Conservation (phyloP, 2,113 vertebrate species). For the Ophthalmolycus amberensis region DNA sequence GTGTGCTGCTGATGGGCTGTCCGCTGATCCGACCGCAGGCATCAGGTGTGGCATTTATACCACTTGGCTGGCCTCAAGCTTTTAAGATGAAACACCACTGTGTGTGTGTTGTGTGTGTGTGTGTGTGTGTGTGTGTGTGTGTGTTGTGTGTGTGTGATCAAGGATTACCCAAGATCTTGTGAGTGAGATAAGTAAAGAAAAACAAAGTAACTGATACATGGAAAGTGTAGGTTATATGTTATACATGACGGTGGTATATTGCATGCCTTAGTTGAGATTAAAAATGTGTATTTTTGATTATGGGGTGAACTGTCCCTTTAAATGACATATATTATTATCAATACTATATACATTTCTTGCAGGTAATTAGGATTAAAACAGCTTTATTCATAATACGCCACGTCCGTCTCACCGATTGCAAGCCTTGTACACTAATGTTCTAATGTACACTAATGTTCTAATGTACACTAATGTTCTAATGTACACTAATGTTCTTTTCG, state of each 20-base stretch:
- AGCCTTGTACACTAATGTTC: not conserved
- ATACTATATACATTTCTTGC: too few species aligned
- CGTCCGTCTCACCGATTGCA: not conserved
- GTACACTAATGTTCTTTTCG: not conserved
- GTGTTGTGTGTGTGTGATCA: conserved; percentile 12
- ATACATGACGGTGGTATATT: not conserved
- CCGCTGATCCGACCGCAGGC: conserved; percentile 52
- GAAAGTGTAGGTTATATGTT: not conserved
- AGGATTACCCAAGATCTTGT: conserved; percentile 26
- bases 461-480: too few species aligned
- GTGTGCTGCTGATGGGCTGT: conserved; percentile 61
- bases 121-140: conserved; percentile 8
- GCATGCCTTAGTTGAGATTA: not conserved
- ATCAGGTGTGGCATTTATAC: conserved; percentile 57
- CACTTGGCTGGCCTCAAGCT: conserved; percentile 47
- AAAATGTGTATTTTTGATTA: not conserved
- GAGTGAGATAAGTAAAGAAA: not conserved
- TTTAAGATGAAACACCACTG: conserved; percentile 47
- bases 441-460: not conserved
- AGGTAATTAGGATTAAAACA: not conserved
- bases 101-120: not conserved
- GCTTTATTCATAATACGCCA: not conserved
- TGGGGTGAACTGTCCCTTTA: not conserved
- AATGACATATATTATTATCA: not conserved
- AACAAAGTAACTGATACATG: conserved; percentile 1